Percentiles rank a stretch among this genome's conserved stretches.
phyloP scores from a whole-genome alignment of 1,140 invertebrate genomes.

The Drosophila santomea region DNA sequence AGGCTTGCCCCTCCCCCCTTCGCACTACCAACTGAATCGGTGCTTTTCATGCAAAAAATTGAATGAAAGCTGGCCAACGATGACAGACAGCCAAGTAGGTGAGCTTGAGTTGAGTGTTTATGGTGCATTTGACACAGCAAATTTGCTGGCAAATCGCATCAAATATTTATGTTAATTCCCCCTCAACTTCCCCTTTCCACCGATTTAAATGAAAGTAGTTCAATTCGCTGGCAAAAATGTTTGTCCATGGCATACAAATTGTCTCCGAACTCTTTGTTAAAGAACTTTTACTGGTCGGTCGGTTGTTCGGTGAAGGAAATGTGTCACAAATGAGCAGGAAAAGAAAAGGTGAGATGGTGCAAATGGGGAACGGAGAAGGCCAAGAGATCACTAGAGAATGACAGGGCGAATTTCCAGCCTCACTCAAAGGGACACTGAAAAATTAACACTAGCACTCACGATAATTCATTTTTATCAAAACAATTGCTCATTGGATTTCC shows the following conservation, averaged over 20 bases:
- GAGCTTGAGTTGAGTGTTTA: conserved; percentile 58
- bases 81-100: conserved; percentile 60
- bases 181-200: neutral
- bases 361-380: conserved; percentile 5
- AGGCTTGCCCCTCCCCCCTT: neutral
- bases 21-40: neutral
- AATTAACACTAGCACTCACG: neutral
- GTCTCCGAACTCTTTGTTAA: conserved; percentile 34
- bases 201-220: conserved; percentile 69
- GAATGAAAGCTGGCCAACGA: conserved; percentile 65
- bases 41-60: conserved; percentile 62
- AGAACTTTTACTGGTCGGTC: conserved; percentile 58
- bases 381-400: conserved; percentile 61
- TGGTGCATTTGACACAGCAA: conserved; percentile 66
- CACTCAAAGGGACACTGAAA: conserved; percentile 11
- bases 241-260: conserved; percentile 75
- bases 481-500: too few relatives aligned
- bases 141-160: conserved; percentile 48
- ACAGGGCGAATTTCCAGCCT: conserved; percentile 62
- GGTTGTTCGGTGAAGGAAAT: conserved; percentile 44
- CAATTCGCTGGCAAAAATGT: conserved; percentile 63
- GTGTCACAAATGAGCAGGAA: conserved; percentile 60
- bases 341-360: conserved; percentile 8
- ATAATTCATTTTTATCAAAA: too few relatives aligned
- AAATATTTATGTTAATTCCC: conserved; percentile 72